Base-by-base conservation (phyloP, 2,888 invertebrate genomes). In the Drosophila fungiperda region DNA sequence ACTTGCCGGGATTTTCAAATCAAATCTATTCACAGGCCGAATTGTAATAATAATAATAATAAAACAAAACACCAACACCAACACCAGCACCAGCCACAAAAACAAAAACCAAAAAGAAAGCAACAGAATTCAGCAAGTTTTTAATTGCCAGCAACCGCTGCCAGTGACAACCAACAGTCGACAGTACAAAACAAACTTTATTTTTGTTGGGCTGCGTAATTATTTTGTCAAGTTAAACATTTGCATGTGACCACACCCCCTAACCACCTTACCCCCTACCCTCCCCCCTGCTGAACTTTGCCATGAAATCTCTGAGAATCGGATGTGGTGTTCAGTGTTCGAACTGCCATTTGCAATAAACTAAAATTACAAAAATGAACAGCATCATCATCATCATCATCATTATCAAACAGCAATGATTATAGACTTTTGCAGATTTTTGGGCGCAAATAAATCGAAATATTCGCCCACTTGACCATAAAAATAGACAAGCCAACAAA, bases 61-160 rank as follows among this genome's bases (percentile, higher is more conserved):
- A 49, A 57, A 42, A 58, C n/a, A 52, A 49, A 42, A 33, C 49
- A 2, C 15, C 17, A 57, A 33, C 49, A 2, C 15, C 17, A 57
- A 40, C 29, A 26, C 26, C 26, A 26, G 26, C 26, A 26, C 2
- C 26, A 26, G 2, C 2, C 1, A 26, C 26, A 26, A 26, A 26
- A 54, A 11, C 59, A 54, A 68, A n/a, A 6, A 29, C 29, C 6
- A 29, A 68, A 63, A 63, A 42, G 52, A 69, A 66, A 55, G 68
- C 68, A 76, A 70, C 73, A 48, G 67, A 82, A 72, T 74, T 83
- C 69, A 57, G 59, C 81, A 87, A 87, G 89, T 89, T 87, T 89
- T 89, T 87, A 87, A 87, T 87, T 89, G 89, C 83, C 72, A 84
- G 78, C 89, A 84, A 87, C 87, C 87, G 83, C 88, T 85, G 89